These are phyloP conservation scores for Epizoanthus scotinus DNA, from an alignment of 92 coral and sea anemone genomes.

Conservation along the genomic window DNA sequence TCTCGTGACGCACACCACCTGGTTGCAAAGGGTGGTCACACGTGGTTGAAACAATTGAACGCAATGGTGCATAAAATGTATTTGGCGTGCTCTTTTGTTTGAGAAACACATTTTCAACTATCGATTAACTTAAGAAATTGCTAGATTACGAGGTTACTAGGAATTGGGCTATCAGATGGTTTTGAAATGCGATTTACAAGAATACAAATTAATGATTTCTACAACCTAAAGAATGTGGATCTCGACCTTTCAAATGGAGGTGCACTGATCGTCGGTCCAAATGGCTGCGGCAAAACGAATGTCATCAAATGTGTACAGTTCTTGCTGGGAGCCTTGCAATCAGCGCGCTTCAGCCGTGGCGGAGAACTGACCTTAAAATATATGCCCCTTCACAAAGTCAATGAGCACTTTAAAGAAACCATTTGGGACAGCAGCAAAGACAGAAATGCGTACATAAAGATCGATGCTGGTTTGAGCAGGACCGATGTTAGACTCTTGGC, in stretches of 20 bases:
- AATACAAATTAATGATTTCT: neutral
- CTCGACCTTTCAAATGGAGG: neutral
- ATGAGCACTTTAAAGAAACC: neutral
- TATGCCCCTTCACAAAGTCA: too few relatives aligned
- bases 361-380: too few relatives aligned
- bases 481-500: neutral
- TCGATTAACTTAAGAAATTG: too few relatives aligned
- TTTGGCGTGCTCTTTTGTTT: too few relatives aligned
- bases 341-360: too few relatives aligned
- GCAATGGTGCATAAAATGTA: too few relatives aligned
- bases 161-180: too few relatives aligned
- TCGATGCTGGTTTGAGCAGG: neutral
- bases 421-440: neutral
- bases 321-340: neutral
- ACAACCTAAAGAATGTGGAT: neutral
- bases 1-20: too few relatives aligned
- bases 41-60: too few relatives aligned
- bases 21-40: too few relatives aligned
- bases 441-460: neutral
- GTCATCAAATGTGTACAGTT: constrained; percentile 3
- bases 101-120: too few relatives aligned
- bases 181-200: constrained; percentile 4
- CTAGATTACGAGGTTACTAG: too few relatives aligned
- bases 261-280: constrained; percentile 7
- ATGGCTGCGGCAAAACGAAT: neutral